These are phyloP conservation scores for Mythimna impura DNA, from an alignment of 2,888 invertebrate species.

Conservation along the genomic window DNA sequence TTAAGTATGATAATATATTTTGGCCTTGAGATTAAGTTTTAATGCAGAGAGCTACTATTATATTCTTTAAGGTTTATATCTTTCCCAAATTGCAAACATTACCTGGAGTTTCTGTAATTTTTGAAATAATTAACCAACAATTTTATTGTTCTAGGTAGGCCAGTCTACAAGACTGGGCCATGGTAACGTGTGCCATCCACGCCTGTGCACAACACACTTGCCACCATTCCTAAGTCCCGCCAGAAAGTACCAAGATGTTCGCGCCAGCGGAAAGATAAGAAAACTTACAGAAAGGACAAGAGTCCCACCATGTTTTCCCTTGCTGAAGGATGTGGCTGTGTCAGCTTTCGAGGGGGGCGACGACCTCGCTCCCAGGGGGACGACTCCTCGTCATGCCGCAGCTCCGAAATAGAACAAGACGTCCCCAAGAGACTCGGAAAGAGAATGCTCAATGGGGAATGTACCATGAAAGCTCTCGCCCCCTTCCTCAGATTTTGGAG, in stretches of 20 bases:
- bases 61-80: neutral
- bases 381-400: conserved; percentile 87
- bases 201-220: conserved; percentile 46
- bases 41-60: neutral
- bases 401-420: conserved; percentile 88
- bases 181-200: conserved; percentile 54
- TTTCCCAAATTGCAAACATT: too few relatives aligned
- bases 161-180: conserved; percentile 66
- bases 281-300: conserved; percentile 83
- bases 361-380: conserved; percentile 83
- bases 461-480: conserved; percentile 89
- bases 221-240: conserved; percentile 85
- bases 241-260: conserved; percentile 85
- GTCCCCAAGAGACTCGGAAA: conserved; percentile 83
- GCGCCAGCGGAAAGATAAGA: conserved; percentile 88
- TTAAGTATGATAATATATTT: conserved; percentile 33
- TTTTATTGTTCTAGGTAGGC: conserved; percentile 55
- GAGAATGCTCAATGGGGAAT: conserved; percentile 83
- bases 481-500: conserved; percentile 93
- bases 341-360: conserved; percentile 83
- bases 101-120: neutral
- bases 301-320: conserved; percentile 88
- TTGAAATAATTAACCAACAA: neutral
- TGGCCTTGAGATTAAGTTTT: conserved; percentile 2
- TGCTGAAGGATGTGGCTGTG: conserved; percentile 88